These are phyloP conservation scores for Hecatera dysodea DNA, from an alignment of 2,888 invertebrate genomes.

Conservation along the genomic window DNA sequence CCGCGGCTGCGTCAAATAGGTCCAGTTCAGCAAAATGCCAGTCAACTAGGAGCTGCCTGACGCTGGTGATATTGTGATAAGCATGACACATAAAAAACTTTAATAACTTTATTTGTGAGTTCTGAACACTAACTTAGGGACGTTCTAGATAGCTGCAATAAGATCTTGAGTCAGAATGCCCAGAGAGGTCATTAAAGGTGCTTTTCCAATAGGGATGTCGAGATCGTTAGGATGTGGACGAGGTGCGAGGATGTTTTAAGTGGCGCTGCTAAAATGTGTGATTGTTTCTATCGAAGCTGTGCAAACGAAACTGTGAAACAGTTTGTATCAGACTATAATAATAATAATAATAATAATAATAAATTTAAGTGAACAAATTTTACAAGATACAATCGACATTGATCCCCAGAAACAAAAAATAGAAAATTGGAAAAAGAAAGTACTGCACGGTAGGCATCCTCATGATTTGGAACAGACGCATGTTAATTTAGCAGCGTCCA, in stretches of 20 bases:
- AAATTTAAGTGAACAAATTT: too few relatives aligned
- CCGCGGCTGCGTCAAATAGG: too few relatives aligned
- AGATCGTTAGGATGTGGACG: not conserved
- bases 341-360: too few relatives aligned
- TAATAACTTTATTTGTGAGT: constrained; percentile 1
- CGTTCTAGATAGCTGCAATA: not conserved
- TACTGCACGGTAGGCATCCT: too few relatives aligned
- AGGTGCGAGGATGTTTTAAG: not conserved
- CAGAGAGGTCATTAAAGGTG: constrained; percentile 1
- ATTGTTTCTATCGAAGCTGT: too few relatives aligned
- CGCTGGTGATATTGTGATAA: not conserved
- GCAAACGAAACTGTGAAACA: not conserved
- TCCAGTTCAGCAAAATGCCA: too few relatives aligned
- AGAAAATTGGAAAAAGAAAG: too few relatives aligned
- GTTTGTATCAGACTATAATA: not conserved
- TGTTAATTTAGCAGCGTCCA: too few relatives aligned
- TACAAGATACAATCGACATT: too few relatives aligned
- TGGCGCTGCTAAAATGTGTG: not conserved
- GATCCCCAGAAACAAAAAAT: too few relatives aligned
- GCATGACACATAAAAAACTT: constrained; percentile 4
- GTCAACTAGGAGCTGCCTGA: too few relatives aligned
- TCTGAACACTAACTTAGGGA: not conserved
- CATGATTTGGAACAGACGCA: too few relatives aligned
- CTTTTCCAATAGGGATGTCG: not conserved
- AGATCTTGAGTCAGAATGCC: not conserved